Conservation (phyloP, 2,113 vertebrate species). For the Gadus chalcogrammus region DNA sequence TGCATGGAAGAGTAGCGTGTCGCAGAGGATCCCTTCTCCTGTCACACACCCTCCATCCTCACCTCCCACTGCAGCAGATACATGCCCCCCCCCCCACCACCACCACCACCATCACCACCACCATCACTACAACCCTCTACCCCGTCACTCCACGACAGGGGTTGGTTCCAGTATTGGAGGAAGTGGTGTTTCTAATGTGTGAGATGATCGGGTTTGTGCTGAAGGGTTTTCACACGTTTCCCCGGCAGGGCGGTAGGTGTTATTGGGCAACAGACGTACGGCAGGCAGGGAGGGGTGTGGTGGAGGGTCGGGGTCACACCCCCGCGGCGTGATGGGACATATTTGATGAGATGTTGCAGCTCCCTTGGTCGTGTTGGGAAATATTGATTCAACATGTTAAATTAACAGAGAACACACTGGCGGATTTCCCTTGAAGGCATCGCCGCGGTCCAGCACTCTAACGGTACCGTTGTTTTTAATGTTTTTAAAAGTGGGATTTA, state of each 20-base stretch:
- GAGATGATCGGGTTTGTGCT: constrained; percentile 37
- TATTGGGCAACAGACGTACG: constrained; percentile 28
- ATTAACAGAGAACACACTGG: constrained; percentile 36
- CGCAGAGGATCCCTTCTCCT: constrained; percentile 65
- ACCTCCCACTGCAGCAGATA: constrained; percentile 36
- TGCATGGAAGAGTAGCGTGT: constrained; percentile 31
- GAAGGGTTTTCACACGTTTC: constrained; percentile 40
- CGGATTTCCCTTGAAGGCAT: too few species aligned
- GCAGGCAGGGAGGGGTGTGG: too few species aligned
- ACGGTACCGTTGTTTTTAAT: too few species aligned
- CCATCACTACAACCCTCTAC: too few species aligned
- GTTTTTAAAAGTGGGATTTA: too few species aligned
- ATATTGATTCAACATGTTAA: constrained; percentile 48
- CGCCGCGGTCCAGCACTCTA: too few species aligned
- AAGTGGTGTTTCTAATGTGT: constrained; percentile 41
- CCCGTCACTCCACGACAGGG: constrained; percentile 33
- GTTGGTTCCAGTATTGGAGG: constrained; percentile 2
- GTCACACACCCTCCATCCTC: constrained; percentile 55
- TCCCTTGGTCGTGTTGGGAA: constrained; percentile 20
- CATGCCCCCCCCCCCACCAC: too few species aligned
- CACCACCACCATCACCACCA: too few species aligned
- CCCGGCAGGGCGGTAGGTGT: constrained; percentile 41
- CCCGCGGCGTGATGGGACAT: constrained; percentile 16
- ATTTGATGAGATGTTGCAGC: constrained; percentile 44
- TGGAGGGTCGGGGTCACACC: constrained; percentile 24